Conservation (phyloP, 2,113 vertebrate genomes). For the Cryptoleucopteryx plumbea region DNA sequence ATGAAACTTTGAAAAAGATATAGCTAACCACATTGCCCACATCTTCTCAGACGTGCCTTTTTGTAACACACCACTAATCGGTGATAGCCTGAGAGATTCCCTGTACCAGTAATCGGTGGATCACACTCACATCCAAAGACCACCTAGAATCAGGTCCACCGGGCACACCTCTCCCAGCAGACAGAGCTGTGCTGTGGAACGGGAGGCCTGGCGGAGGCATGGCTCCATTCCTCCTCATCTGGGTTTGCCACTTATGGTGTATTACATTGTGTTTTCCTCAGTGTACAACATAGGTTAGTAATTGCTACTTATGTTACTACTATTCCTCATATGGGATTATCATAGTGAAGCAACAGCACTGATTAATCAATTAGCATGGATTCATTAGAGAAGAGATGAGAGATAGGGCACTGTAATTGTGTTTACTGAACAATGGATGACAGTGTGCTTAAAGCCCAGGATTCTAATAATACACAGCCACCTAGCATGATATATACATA, state of each 20-base stretch:
- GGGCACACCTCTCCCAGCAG: not conserved
- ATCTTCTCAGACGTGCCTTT: not conserved
- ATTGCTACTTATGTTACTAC: conserved; percentile 3
- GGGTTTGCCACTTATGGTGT: not conserved
- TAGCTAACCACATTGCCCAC: too few species aligned
- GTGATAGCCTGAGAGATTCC: rapidly evolving
- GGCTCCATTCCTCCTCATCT: rapidly evolving
- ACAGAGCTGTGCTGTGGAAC: rapidly evolving
- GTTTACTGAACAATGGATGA: conserved; percentile 60
- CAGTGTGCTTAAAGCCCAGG: conserved; percentile 4
- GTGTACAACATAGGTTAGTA: not conserved
- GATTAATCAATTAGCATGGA: conserved; percentile 65
- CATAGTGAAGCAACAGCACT: conserved; percentile 28
- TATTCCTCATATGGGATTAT: conserved; percentile 37
- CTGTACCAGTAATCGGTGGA: not conserved
- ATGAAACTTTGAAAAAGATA: not conserved
- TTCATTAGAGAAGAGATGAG: conserved; percentile 54
- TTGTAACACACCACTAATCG: rapidly evolving
- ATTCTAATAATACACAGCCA: conserved; percentile 19
- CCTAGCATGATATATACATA: not conserved
- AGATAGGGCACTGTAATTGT: conserved; percentile 49
- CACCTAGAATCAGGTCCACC: rapidly evolving
- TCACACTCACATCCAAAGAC: not conserved
- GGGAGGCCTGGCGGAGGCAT: not conserved
- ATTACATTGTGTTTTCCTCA: not conserved